Evolutionary conservation across 2,797 vertebrate genomes (phyloP).

Genomic region (Pipistrellus kuhlii): DNA sequence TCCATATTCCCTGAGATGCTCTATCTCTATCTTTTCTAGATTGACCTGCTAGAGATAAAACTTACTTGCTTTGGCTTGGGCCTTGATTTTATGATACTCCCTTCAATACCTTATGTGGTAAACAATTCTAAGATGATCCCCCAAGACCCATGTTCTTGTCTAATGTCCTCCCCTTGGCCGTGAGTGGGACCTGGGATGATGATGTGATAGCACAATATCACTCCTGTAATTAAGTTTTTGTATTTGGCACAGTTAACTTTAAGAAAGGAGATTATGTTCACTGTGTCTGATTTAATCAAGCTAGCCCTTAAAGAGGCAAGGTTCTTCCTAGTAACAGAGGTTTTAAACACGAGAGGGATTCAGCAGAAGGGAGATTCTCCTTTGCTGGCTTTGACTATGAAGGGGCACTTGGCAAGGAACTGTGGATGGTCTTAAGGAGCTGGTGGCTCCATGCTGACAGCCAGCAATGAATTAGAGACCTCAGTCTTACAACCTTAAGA

Average conservation of each 20-base stretch:
- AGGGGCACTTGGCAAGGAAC: background rate
- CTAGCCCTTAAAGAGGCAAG: background rate
- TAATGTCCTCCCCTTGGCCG: background rate
- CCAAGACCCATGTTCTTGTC: background rate
- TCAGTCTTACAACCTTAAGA: background rate
- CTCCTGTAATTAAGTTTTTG: background rate
- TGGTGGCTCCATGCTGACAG: background rate
- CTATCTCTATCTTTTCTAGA: background rate
- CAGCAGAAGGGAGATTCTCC: background rate
- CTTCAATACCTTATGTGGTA: background rate
- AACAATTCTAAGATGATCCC: background rate
- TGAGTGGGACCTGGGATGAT: background rate
- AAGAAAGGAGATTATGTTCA: background rate
- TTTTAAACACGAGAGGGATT: background rate
- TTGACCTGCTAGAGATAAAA: background rate
- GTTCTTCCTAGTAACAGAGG: background rate
- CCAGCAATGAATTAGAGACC: background rate
- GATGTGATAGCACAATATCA: background rate
- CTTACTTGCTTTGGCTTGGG: background rate
- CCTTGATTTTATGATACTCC: background rate
- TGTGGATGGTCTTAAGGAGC: background rate
- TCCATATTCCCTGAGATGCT: slow-evolving; percentile 38
- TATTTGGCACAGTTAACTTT: background rate
- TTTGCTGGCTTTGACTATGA: background rate
- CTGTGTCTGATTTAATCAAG: background rate